Evolutionary conservation across 2,888 invertebrate genomes (phyloP).

Genomic region (Reticulitermes lucifugus): DNA sequence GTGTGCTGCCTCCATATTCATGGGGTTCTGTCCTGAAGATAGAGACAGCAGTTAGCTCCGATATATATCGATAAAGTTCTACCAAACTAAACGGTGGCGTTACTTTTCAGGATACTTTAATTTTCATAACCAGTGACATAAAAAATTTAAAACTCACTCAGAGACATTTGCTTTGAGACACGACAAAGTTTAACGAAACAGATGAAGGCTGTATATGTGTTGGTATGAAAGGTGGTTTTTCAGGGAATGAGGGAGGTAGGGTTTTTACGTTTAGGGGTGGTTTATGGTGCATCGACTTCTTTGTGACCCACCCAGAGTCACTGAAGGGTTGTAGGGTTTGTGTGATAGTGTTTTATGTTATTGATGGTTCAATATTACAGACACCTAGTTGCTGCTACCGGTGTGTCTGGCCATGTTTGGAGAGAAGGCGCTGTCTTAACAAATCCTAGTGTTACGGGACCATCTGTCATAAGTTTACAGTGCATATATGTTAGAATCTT

Average conservation of each 20-base stretch:
- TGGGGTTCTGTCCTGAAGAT: not conserved
- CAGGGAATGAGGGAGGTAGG: not conserved
- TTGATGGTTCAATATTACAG: conserved; percentile 8
- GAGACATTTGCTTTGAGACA: not conserved
- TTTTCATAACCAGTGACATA: no score
- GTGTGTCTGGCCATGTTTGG: not conserved
- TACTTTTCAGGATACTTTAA: no score
- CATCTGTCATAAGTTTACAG: no score
- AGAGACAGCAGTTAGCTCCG: no score
- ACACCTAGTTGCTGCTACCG: not conserved
- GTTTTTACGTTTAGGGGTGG: not conserved
- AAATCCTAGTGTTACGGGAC: not conserved
- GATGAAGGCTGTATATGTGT: not conserved
- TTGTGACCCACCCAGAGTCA: not conserved
- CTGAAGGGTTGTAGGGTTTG: not conserved
- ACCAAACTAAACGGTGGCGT: no score
- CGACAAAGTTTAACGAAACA: not conserved
- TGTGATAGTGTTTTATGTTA: conserved; percentile 17
- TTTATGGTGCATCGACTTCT: not conserved
- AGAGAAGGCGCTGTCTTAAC: not conserved
- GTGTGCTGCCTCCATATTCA: no score
- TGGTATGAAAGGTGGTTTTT: not conserved
- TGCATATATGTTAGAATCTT: no score
- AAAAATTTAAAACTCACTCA: not conserved
- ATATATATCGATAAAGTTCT: no score